These are phyloP conservation scores for Ancistrus triradiatus DNA, from an alignment of 2,113 vertebrate genomes.

Conservation along the genomic window DNA sequence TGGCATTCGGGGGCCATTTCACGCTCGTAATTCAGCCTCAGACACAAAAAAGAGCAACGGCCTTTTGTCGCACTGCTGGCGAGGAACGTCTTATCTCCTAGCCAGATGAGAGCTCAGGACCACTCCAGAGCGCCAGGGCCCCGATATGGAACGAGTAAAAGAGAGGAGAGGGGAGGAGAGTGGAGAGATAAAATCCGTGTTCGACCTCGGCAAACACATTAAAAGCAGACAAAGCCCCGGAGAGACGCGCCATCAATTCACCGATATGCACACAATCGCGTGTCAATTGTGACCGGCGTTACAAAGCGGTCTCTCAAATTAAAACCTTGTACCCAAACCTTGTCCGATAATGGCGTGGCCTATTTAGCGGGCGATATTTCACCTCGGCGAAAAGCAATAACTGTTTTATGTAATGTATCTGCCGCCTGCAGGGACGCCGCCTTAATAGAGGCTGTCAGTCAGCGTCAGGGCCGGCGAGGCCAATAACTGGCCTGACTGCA, in stretches of 20 bases:
- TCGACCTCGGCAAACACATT: conserved; percentile 78
- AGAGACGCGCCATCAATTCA: conserved; percentile 92
- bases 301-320: conserved; percentile 94
- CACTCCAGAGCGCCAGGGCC: conserved; percentile 75
- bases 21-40: background rate
- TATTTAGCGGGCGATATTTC: conserved; percentile 93
- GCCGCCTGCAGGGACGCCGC: conserved; percentile 82
- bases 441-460: conserved; percentile 99
- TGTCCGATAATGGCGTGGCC: conserved; percentile 84
- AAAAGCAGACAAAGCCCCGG: conserved; percentile 73
- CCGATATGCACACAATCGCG: conserved; percentile 86
- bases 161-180: conserved; percentile 49
- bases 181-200: conserved; percentile 70
- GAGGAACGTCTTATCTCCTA: conserved; percentile 81
- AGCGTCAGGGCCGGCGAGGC: conserved; percentile 77
- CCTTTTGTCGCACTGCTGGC: conserved; percentile 54
- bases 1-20: conserved; percentile 79
- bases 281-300: conserved; percentile 85
- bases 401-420: conserved; percentile 97
- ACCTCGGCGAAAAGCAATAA: conserved; percentile 97
- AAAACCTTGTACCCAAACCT: conserved; percentile 93
- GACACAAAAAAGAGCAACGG: background rate
- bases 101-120: conserved; percentile 76
- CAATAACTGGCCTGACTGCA: conserved; percentile 86
- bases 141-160: conserved; percentile 77